These are phyloP conservation scores for Synergus itoensis DNA, from an alignment of 2,888 invertebrate species.

Conservation along the genomic window DNA sequence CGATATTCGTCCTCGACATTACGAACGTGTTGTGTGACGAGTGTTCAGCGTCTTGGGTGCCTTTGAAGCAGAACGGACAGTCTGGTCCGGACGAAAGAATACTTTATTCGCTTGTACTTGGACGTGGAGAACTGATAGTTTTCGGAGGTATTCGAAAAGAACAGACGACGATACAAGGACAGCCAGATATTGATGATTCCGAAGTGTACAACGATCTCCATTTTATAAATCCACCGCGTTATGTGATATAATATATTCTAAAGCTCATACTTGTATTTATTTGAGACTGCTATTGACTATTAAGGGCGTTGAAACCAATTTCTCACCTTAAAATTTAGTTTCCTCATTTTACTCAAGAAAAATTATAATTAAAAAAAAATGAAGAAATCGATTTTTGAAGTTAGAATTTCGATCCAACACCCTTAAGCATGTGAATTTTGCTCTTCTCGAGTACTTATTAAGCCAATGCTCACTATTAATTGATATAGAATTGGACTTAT, in stretches of 20 bases:
- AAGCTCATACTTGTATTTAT: conserved; percentile 14
- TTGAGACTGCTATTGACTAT: conserved; percentile 21
- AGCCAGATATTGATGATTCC: conserved; percentile 69
- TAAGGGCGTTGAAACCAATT: neutral
- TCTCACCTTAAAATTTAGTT: too few species aligned
- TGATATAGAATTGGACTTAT: neutral
- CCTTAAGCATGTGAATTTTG: neutral
- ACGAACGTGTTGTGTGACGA: conserved; percentile 84
- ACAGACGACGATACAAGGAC: conserved; percentile 80
- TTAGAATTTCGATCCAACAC: too few species aligned
- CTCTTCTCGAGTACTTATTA: neutral
- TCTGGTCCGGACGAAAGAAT: conserved; percentile 92
- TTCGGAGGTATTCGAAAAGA: conserved; percentile 97
- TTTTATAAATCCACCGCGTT: conserved; percentile 74
- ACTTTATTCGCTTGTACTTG: conserved; percentile 92
- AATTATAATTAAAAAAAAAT: too few species aligned
- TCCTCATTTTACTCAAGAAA: too few species aligned
- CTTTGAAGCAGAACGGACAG: conserved; percentile 84
- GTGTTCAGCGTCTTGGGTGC: conserved; percentile 85
- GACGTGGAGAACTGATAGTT: conserved; percentile 95
- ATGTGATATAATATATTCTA: conserved; percentile 67
- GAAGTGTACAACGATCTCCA: conserved; percentile 76
- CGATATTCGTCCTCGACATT: conserved; percentile 93
- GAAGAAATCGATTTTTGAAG: too few species aligned
- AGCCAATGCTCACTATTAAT: neutral